Conservation (phyloP, 92 coral and sea anemone genomes). For the Actinostola sp. region DNA sequence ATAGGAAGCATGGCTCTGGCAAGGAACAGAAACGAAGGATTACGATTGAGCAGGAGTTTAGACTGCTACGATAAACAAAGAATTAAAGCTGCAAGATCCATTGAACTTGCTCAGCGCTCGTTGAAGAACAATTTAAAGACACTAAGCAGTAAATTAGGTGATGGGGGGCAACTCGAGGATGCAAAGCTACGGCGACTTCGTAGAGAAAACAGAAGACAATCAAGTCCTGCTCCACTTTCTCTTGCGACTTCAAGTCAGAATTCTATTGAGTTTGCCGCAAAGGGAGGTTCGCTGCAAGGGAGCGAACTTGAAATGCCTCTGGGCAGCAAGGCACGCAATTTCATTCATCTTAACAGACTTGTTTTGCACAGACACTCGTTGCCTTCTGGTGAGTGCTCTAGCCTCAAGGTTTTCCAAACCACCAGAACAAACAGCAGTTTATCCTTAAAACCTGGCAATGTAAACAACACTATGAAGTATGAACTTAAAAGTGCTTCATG, state of each 20-base stretch:
- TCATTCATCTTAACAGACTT: conserved; percentile 2
- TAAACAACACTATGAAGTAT: background rate
- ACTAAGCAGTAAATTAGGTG: conserved; percentile 9
- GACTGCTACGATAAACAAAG: conserved; percentile 34
- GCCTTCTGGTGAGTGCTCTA: conserved; percentile 5
- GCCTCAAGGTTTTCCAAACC: background rate
- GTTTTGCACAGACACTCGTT: conserved; percentile 28
- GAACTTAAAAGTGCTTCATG: conserved; percentile 2
- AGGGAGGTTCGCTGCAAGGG: background rate
- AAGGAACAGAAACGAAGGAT: conserved; percentile 21
- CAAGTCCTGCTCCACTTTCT: conserved; percentile 16
- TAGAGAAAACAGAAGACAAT: conserved; percentile 7
- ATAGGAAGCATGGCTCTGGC: conserved; percentile 17
- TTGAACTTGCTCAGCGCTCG: conserved; percentile 35
- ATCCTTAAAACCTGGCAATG: background rate
- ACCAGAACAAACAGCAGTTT: background rate
- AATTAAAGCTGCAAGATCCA: conserved; percentile 28
- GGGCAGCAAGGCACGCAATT: background rate
- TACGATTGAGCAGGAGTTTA: conserved; percentile 12
- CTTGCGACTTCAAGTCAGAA: background rate
- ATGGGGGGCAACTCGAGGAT: conserved; percentile 16
- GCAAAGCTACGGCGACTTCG: background rate
- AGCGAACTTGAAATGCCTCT: background rate
- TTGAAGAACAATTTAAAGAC: conserved; percentile 27
- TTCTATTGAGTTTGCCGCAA: background rate